A percentile compares a stretch with the other conserved stretches of the same genome.
Conservation (phyloP, 2,888 invertebrate genomes). For the Melanotus villosus region DNA sequence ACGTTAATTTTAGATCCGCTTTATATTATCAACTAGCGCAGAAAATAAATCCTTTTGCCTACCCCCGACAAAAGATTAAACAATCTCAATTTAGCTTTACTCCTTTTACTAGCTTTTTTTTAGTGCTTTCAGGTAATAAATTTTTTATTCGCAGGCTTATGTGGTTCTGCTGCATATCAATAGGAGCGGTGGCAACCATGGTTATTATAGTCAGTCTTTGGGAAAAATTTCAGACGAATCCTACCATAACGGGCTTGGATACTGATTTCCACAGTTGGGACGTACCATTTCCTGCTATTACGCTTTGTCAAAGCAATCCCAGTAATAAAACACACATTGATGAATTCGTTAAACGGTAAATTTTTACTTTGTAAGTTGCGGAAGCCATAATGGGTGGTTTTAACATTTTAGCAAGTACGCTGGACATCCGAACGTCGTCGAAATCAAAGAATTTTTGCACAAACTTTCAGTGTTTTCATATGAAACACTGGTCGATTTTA, state of each 20-base stretch:
- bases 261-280: conserved; percentile 88
- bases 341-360: conserved; percentile 49
- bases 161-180: conserved; percentile 83
- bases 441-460: conserved; percentile 63
- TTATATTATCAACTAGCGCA: conserved; percentile 1
- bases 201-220: conserved; percentile 84
- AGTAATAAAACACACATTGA: conserved; percentile 56
- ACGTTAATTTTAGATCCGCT: conserved; percentile 25
- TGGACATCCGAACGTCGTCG: conserved; percentile 48
- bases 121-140: not conserved
- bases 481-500: conserved; percentile 61
- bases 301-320: conserved; percentile 71
- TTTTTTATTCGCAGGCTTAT: conserved; percentile 73
- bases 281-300: conserved; percentile 82
- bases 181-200: conserved; percentile 79
- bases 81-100: no score
- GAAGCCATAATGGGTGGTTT: no score
- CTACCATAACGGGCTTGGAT: conserved; percentile 85
- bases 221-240: conserved; percentile 89
- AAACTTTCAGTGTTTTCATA: conserved; percentile 67
- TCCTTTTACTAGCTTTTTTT: no score
- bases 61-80: not conserved
- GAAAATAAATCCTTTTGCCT: not conserved
- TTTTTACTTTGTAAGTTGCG: no score
- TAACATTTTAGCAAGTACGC: conserved; percentile 32